Evolutionary conservation across 37 sponge, comb jelly and placozoan species (phyloP).

Genomic region (Hexactinellida sp.): DNA sequence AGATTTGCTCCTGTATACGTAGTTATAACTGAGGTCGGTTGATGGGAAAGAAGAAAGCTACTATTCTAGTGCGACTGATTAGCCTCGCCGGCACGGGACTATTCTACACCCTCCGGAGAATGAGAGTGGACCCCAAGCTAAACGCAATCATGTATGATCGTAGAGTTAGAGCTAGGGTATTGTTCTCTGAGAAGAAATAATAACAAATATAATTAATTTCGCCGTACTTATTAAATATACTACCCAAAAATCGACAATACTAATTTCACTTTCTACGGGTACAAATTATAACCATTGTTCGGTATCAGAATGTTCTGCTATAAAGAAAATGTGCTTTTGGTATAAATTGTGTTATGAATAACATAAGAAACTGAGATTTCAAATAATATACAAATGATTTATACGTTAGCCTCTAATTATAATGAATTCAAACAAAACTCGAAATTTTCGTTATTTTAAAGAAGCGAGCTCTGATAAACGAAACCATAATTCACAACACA

Average conservation of each 20-base stretch:
- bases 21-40: too few relatives aligned
- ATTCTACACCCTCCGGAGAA: not conserved
- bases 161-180: not conserved
- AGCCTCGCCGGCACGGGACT: not conserved
- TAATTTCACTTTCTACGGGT: too few relatives aligned
- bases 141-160: not conserved
- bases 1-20: too few relatives aligned
- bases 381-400: not conserved
- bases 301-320: too few relatives aligned
- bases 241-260: too few relatives aligned
- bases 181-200: not conserved
- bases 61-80: not conserved
- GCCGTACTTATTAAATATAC: not conserved
- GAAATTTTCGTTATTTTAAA: conserved; percentile 1
- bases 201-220: not conserved
- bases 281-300: too few relatives aligned
- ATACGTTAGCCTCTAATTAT: not conserved
- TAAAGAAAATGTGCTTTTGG: too few relatives aligned
- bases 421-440: not conserved
- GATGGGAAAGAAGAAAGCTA: conserved; percentile 8
- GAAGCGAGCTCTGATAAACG: not conserved
- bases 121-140: not conserved
- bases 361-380: too few relatives aligned
- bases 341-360: too few relatives aligned
- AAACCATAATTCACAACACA: not conserved